phyloP scores from a whole-genome alignment of 2,113 vertebrate genomes.

The Genyomyrus donnyi region DNA sequence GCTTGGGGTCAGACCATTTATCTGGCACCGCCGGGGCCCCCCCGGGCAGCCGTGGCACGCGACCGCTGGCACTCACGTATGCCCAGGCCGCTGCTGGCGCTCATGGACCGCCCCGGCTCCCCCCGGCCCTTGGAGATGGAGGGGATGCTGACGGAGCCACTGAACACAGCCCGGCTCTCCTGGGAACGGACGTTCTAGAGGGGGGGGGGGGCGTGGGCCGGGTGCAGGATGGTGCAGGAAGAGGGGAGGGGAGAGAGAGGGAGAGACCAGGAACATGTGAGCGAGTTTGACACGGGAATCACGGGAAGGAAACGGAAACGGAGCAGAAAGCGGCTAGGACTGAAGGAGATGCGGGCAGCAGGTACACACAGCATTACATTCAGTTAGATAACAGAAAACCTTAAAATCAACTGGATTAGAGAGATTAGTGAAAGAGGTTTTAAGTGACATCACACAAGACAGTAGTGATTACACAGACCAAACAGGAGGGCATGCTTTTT shows the following conservation, averaged over 20 bases:
- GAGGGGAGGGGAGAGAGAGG: background rate
- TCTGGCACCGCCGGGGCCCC: background rate
- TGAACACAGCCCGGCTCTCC: conserved; percentile 86
- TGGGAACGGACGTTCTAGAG: conserved; percentile 84
- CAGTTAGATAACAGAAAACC: background rate
- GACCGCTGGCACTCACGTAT: conserved; percentile 71
- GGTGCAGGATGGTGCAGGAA: background rate
- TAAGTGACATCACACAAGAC: background rate
- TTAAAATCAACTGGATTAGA: background rate
- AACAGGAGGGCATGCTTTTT: background rate
- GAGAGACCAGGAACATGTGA: background rate
- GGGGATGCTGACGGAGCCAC: conserved; percentile 94
- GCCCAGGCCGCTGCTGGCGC: conserved; percentile 88
- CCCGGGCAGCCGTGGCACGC: background rate
- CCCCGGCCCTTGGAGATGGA: conserved; percentile 86
- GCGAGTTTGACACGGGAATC: background rate
- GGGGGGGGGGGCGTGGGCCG: conserved; percentile 1
- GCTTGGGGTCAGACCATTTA: background rate
- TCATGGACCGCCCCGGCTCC: conserved; percentile 94
- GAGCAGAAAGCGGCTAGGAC: too few relatives aligned
- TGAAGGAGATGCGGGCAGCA: background rate
- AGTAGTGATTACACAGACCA: background rate
- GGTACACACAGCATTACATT: background rate
- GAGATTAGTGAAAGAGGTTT: background rate
- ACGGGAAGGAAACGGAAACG: background rate